Evolutionary conservation across 64 coral and sea anemone genomes (phyloP).

Genomic region (Acropora tenuis): DNA sequence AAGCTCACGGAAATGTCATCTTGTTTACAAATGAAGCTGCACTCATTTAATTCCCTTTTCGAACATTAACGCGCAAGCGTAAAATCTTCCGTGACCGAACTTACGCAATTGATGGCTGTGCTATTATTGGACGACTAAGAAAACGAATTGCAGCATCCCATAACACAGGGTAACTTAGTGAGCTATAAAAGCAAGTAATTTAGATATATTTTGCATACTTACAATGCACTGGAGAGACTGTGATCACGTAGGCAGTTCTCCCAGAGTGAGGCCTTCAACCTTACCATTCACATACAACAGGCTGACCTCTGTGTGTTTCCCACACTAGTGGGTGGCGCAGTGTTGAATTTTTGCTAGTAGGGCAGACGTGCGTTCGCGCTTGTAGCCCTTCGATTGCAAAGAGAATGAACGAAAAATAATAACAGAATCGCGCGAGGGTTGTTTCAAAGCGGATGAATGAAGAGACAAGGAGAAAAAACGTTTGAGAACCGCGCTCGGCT

Average conservation of each 20-base stretch:
- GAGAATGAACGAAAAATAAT: background rate
- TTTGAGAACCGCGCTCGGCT: too few species aligned
- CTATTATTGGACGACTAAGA: background rate
- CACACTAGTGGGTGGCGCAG: slow-evolving; percentile 63
- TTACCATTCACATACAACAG: slow-evolving; percentile 41
- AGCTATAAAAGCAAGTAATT: slow-evolving; percentile 69
- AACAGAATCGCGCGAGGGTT: background rate
- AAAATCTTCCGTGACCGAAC: background rate
- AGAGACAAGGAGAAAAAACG: too few species aligned
- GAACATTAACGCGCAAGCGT: background rate
- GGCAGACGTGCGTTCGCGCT: slow-evolving; percentile 86
- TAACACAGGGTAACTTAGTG: background rate
- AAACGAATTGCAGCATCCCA: background rate
- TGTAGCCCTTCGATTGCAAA: slow-evolving; percentile 39
- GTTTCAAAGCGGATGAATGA: background rate
- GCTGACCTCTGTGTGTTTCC: slow-evolving; percentile 77
- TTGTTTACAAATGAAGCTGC: background rate
- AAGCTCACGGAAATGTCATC: background rate
- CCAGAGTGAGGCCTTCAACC: slow-evolving; percentile 64
- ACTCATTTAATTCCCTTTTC: background rate
- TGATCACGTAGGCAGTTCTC: slow-evolving; percentile 95
- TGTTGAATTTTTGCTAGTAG: slow-evolving; percentile 91
- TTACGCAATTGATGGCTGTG: background rate
- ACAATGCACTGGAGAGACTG: slow-evolving; percentile 95
- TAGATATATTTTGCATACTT: slow-evolving; percentile 66